Conservation (phyloP, 2,888 invertebrate species). For the Drosophila paranaensis region DNA sequence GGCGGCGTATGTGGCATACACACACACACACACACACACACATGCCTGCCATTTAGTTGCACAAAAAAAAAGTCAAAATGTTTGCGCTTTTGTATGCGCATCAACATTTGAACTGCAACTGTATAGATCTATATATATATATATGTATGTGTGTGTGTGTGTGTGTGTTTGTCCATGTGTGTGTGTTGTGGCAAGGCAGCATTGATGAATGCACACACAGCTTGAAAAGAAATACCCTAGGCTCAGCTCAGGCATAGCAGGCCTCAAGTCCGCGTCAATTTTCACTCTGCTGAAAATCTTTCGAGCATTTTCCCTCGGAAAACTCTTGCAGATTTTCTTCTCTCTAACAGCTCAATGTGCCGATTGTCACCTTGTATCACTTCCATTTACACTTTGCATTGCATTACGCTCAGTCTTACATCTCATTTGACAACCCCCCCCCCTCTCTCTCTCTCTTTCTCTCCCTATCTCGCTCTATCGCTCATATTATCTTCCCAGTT, state of each 20-base stretch:
- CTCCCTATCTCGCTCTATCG: background rate
- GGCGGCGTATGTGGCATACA: slow-evolving; percentile 47
- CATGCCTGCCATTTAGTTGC: slow-evolving; percentile 64
- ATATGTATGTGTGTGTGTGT: background rate
- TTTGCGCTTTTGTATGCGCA: slow-evolving; percentile 59
- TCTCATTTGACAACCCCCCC: slow-evolving; percentile 2
- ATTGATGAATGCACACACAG: slow-evolving; percentile 52
- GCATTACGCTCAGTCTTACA: slow-evolving; percentile 6
- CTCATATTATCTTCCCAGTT: background rate
- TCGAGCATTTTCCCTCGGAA: background rate
- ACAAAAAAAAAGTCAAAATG: slow-evolving; percentile 60
- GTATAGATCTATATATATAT: background rate
- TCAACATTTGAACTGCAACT: slow-evolving; percentile 35
- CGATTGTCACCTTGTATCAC: background rate
- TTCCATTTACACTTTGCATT: slow-evolving; percentile 6
- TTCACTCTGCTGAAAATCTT: slow-evolving; percentile 2
- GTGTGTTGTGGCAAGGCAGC: slow-evolving; percentile 23
- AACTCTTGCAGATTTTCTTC: background rate
- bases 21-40: slow-evolving; percentile 15
- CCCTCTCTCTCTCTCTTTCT: background rate
- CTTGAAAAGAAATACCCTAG: slow-evolving; percentile 46
- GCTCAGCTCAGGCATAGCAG: slow-evolving; percentile 34
- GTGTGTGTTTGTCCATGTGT: slow-evolving; percentile 9
- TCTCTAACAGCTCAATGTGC: background rate
- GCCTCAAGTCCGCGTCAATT: slow-evolving; percentile 28